phyloP scores from a whole-genome alignment of 1,140 invertebrate genomes.

The Leptinotarsa defecta region DNA sequence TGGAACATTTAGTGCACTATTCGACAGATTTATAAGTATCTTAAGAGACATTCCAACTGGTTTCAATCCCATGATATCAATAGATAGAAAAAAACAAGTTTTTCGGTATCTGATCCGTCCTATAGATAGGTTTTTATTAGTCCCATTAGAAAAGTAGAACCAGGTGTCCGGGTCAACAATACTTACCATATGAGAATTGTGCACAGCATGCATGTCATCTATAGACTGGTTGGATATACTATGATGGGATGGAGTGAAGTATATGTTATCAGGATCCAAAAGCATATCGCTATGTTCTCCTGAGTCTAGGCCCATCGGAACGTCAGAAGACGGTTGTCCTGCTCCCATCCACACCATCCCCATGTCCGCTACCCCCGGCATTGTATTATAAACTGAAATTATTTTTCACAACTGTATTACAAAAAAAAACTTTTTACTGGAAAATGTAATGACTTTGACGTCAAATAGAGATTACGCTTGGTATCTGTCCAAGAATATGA shows the following conservation, averaged over 20 bases:
- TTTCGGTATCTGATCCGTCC: too few species aligned
- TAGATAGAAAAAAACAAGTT: too few species aligned
- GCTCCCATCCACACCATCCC: slow-evolving; percentile 78
- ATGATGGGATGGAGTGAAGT: slow-evolving; percentile 60
- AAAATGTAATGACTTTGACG: not conserved
- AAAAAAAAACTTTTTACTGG: not conserved
- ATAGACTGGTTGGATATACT: slow-evolving; percentile 60
- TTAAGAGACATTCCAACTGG: too few species aligned
- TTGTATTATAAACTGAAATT: slow-evolving; percentile 53
- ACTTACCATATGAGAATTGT: slow-evolving; percentile 61
- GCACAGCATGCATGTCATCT: slow-evolving; percentile 63
- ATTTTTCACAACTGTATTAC: too few species aligned
- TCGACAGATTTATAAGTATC: too few species aligned
- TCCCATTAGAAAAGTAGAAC: too few species aligned
- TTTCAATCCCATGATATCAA: too few species aligned
- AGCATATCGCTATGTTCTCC: slow-evolving; percentile 55
- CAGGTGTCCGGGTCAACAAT: not conserved
- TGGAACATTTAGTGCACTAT: too few species aligned
- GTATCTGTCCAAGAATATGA: not conserved
- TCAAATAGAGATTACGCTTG: too few species aligned
- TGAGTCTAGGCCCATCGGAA: slow-evolving; percentile 52
- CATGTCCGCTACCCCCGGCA: slow-evolving; percentile 66
- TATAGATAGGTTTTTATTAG: too few species aligned
- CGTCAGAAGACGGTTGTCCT: slow-evolving; percentile 61
- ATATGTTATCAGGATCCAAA: slow-evolving; percentile 64